Evolutionary conservation across 2,113 vertebrate species (phyloP).

Genomic region (Leucopsar rothschildi): DNA sequence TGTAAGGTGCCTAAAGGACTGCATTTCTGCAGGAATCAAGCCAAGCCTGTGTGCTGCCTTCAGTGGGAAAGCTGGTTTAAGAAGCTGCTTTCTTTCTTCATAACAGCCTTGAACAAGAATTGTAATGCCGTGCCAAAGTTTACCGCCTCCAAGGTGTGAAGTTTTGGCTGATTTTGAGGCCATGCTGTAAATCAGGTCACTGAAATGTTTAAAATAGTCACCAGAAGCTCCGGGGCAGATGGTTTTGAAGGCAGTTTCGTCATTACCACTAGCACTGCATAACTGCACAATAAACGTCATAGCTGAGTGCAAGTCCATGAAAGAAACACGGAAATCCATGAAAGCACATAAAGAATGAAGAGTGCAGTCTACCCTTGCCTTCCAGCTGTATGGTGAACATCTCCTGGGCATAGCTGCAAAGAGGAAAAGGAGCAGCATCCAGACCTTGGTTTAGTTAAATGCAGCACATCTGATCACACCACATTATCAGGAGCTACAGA

Average conservation of each 20-base stretch:
- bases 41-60: not conserved
- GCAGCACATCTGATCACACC: not conserved
- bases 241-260: not conserved
- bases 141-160: not conserved
- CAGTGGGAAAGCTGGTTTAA: not conserved
- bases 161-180: not conserved
- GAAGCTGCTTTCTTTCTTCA: not conserved
- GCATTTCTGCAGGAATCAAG: not conserved
- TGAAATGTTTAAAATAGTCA: not conserved
- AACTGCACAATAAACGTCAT: not conserved
- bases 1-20: not conserved
- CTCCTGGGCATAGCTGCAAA: not conserved
- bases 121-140: not conserved
- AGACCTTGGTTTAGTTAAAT: not conserved
- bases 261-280: not conserved
- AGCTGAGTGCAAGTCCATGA: not conserved
- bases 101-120: not conserved
- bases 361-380: not conserved
- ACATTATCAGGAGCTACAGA: not conserved
- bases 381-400: not conserved
- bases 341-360: not conserved
- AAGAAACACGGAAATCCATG: not conserved
- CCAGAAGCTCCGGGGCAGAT: not conserved
- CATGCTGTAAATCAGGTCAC: not conserved
- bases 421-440: not conserved